phyloP scores from a whole-genome alignment of 1,140 invertebrate genomes.

The Drosophila orena region DNA sequence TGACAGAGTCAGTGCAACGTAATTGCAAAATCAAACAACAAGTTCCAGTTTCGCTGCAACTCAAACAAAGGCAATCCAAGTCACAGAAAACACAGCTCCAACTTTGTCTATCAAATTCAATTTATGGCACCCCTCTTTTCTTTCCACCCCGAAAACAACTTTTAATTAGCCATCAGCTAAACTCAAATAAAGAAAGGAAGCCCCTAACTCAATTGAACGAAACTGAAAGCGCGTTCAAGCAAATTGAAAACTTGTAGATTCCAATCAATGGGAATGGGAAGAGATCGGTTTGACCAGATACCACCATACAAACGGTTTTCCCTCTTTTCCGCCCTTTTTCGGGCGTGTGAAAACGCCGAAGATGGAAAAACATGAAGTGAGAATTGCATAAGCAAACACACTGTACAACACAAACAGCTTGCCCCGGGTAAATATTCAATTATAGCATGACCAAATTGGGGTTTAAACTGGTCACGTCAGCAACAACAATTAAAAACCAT shows the following conservation, averaged over 20 bases:
- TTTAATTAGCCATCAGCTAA: slow-evolving; percentile 42
- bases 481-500: slow-evolving; percentile 52
- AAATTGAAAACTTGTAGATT: slow-evolving; percentile 69
- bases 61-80: slow-evolving; percentile 37
- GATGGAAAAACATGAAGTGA: slow-evolving; percentile 47
- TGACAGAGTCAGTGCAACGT: slow-evolving; percentile 29
- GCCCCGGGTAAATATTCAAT: slow-evolving; percentile 28
- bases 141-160: not conserved
- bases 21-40: slow-evolving; percentile 50
- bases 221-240: slow-evolving; percentile 64
- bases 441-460: slow-evolving; percentile 49
- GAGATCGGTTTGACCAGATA: slow-evolving; percentile 24
- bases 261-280: slow-evolving; percentile 37
- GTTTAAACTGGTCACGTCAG: slow-evolving; percentile 54
- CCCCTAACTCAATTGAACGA: slow-evolving; percentile 61
- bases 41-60: slow-evolving; percentile 38
- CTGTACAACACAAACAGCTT: not conserved
- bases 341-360: slow-evolving; percentile 65
- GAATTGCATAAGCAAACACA: slow-evolving; percentile 67
- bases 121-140: slow-evolving; percentile 25
- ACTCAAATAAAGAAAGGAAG: slow-evolving; percentile 30
- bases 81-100: slow-evolving; percentile 6
- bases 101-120: slow-evolving; percentile 52
- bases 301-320: slow-evolving; percentile 13
- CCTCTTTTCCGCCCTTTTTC: slow-evolving; percentile 41